phyloP scores from a whole-genome alignment of 2,888 invertebrate genomes.

The Cantharis flavilabris region DNA sequence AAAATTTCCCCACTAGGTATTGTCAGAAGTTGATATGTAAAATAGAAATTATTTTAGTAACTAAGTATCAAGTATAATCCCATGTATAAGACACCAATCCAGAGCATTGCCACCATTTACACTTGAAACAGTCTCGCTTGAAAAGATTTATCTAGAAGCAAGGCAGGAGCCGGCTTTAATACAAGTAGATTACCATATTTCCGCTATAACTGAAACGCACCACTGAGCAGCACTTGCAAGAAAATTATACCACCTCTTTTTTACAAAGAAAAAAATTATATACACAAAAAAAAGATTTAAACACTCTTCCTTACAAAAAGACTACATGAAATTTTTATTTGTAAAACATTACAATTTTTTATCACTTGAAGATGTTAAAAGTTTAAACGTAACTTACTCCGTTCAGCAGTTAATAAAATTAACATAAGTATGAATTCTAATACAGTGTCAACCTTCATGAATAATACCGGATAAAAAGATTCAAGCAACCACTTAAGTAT shows the following conservation, averaged over 20 bases:
- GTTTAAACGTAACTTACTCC: not conserved
- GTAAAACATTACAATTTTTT: not conserved
- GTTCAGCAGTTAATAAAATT: not conserved
- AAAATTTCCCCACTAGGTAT: not conserved
- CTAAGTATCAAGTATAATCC: slow-evolving; percentile 34
- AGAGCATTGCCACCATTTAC: slow-evolving; percentile 39
- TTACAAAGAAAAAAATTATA: slow-evolving; percentile 29
- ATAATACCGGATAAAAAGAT: not conserved
- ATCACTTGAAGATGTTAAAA: not conserved
- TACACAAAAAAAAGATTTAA: slow-evolving; percentile 14
- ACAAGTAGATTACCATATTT: slow-evolving; percentile 44
- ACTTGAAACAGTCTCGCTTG: slow-evolving; percentile 42
- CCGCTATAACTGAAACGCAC: slow-evolving; percentile 42
- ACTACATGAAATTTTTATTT: slow-evolving; percentile 17
- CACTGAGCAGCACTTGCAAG: slow-evolving; percentile 32
- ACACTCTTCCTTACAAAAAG: slow-evolving; percentile 14
- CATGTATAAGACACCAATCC: slow-evolving; percentile 35
- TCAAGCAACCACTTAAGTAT: not conserved
- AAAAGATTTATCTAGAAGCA: slow-evolving; percentile 43
- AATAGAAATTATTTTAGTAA: slow-evolving; percentile 31
- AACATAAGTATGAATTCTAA: not conserved
- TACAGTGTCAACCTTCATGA: not conserved
- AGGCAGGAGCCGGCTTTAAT: slow-evolving; percentile 40
- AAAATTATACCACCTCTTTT: slow-evolving; percentile 36
- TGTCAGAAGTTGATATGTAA: slow-evolving; percentile 6